Conservation (phyloP, 2,113 vertebrate genomes). For the Balaenoptera acutorostrata region DNA sequence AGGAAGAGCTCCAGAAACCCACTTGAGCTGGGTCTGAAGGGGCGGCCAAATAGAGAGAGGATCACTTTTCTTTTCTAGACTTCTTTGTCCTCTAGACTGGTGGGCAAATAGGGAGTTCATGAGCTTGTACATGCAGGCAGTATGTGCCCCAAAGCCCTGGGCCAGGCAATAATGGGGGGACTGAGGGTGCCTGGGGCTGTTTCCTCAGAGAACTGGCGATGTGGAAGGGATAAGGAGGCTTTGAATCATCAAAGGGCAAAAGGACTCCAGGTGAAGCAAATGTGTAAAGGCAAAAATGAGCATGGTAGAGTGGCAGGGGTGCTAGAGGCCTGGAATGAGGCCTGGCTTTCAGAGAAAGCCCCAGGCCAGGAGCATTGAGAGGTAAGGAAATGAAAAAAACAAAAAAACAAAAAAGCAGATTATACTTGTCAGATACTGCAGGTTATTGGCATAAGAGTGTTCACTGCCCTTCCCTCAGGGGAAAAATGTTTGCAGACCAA, state of each 20-base stretch:
- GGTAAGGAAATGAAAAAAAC: not conserved
- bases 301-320: not conserved
- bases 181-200: not conserved
- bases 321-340: not conserved
- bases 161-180: not conserved
- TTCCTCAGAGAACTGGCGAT: not conserved
- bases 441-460: not conserved
- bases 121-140: not conserved
- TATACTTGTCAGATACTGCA: slow-evolving; percentile 16
- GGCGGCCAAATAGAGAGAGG: not conserved
- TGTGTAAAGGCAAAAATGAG: not conserved
- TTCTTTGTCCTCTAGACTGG: not conserved
- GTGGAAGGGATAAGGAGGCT: not conserved
- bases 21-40: not conserved
- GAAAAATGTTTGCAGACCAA: not conserved
- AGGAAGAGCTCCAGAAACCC: not conserved
- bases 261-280: not conserved
- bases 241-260: not conserved
- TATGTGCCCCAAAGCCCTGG: not conserved
- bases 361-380: not conserved
- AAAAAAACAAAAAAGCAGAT: not conserved
- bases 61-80: not conserved
- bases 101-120: not conserved
- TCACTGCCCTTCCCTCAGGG: not conserved
- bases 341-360: not conserved